Evolutionary conservation across 1,140 invertebrate genomes (phyloP).

Genomic region (Drosophila melanogaster): Release_6_plus_ISO1_MT NT_037436.4:2060001-2060500

Average conservation of each 20-base stretch:
- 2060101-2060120: conserved; percentile 74
- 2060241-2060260: conserved; percentile 34
- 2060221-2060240: conserved; percentile 15
- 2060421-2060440: conserved; percentile 10
- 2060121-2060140: conserved; percentile 14
- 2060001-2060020: conserved; percentile 61
- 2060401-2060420: conserved; percentile 27
- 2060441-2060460: conserved; percentile 40
- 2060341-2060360: conserved; percentile 54
- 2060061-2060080: conserved; percentile 82
- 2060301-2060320: conserved; percentile 32
- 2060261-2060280: conserved; percentile 13
- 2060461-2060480: conserved; percentile 29
- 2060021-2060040: conserved; percentile 65
- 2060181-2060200: conserved; percentile 49
- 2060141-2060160: conserved; percentile 30
- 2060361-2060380: conserved; percentile 23
- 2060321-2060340: conserved; percentile 24
- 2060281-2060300: conserved; percentile 41
- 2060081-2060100: conserved; percentile 84
- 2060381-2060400: conserved; percentile 33
- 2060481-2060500: conserved; percentile 52
- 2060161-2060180: conserved; percentile 57
- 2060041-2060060: conserved; percentile 82
- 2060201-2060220: conserved; percentile 26